Evolutionary conservation across 2,113 vertebrate genomes (phyloP).

Genomic region (Pungitius pungitius): DNA sequence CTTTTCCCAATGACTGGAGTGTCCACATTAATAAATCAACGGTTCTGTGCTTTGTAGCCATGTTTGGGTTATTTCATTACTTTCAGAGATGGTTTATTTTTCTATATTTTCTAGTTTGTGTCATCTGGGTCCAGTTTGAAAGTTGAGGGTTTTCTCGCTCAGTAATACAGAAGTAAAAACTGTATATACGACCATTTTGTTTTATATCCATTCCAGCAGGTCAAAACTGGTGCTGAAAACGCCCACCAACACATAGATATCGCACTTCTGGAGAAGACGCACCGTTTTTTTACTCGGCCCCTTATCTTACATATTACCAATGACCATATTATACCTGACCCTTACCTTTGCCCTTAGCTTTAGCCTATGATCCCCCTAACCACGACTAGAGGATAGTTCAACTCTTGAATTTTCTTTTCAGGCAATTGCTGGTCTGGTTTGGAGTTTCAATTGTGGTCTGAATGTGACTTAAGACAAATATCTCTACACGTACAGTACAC

Average conservation of each 20-base stretch:
- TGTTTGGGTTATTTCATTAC: slow-evolving; percentile 46
- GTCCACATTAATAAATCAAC: slow-evolving; percentile 62
- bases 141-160: slow-evolving; percentile 19
- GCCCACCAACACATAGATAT: slow-evolving; percentile 21
- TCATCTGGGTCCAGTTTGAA: slow-evolving; percentile 46
- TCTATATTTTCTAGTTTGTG: slow-evolving; percentile 51
- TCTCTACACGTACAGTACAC: slow-evolving; percentile 41
- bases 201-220: slow-evolving; percentile 33
- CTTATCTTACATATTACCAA: slow-evolving; percentile 26
- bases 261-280: slow-evolving; percentile 16
- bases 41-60: slow-evolving; percentile 30
- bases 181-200: slow-evolving; percentile 20
- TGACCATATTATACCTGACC: slow-evolving; percentile 28
- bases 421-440: slow-evolving; percentile 42
- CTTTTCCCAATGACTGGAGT: slow-evolving; percentile 57
- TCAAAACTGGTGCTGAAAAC: slow-evolving; percentile 13
- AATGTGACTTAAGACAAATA: slow-evolving; percentile 49
- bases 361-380: slow-evolving; percentile 40
- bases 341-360: slow-evolving; percentile 24
- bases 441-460: slow-evolving; percentile 52
- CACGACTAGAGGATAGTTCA: slow-evolving; percentile 26
- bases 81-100: slow-evolving; percentile 53
- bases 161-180: slow-evolving; percentile 58
- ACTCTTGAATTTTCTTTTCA: slow-evolving; percentile 24
- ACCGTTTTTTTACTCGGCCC: slow-evolving; percentile 17